phyloP scores from a whole-genome alignment of 2,888 invertebrate species.

The Oxycera nigricornis region DNA sequence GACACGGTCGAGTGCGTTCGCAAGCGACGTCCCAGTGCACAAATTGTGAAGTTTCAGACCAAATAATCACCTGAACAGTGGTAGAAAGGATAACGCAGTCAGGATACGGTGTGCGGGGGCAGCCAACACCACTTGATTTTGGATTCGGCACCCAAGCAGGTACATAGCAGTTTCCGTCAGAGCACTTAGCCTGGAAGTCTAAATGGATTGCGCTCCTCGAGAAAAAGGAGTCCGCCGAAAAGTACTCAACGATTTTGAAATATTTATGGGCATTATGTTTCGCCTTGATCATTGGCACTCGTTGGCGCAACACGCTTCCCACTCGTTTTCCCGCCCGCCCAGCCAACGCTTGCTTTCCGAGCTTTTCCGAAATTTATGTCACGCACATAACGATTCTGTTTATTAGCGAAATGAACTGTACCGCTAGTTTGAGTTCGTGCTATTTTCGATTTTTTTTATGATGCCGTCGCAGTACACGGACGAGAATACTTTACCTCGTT shows the following conservation, averaged over 20 bases:
- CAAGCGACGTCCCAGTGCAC: background rate
- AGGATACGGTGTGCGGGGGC: background rate
- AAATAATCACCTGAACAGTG: background rate
- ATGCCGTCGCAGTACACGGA: slow-evolving; percentile 11
- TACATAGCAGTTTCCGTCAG: background rate
- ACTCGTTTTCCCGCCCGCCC: background rate
- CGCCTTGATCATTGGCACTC: background rate
- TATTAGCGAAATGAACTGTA: slow-evolving; percentile 27
- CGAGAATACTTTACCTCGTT: slow-evolving; percentile 16
- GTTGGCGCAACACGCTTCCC: background rate
- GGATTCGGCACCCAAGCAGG: slow-evolving; percentile 3
- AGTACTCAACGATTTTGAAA: background rate
- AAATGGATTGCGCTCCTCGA: slow-evolving; percentile 1
- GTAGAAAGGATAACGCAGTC: background rate
- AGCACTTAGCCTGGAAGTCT: background rate
- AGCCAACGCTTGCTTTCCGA: background rate
- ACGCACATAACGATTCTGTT: slow-evolving; percentile 29
- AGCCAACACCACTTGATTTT: background rate
- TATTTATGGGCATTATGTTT: background rate
- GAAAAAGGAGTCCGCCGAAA: background rate
- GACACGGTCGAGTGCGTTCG: background rate
- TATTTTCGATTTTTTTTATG: slow-evolving; percentile 14
- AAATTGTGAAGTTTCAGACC: background rate
- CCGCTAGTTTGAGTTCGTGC: slow-evolving; percentile 16
- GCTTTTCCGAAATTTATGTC: slow-evolving; percentile 10